phyloP scores from a whole-genome alignment of 1,140 invertebrate genomes.

The Drosophila equinoxialis region DNA sequence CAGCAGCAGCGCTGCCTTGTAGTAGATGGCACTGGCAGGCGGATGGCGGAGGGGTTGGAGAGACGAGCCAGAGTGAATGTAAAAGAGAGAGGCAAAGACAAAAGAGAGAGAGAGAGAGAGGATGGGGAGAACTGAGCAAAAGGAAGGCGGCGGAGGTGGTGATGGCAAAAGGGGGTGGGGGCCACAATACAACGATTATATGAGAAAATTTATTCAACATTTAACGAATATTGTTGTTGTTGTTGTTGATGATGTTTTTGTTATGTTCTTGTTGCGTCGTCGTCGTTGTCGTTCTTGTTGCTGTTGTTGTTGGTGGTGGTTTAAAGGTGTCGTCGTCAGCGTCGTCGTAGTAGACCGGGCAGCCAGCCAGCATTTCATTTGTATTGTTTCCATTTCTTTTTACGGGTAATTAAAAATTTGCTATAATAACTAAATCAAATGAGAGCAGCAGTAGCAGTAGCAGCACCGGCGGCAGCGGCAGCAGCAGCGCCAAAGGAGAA shows the following conservation, averaged over 20 bases:
- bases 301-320: slow-evolving; percentile 42
- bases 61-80: slow-evolving; percentile 39
- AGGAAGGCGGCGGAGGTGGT: not conserved
- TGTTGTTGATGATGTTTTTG: slow-evolving; percentile 32
- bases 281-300: slow-evolving; percentile 33
- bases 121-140: slow-evolving; percentile 35
- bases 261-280: slow-evolving; percentile 60
- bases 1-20: slow-evolving; percentile 43
- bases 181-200: slow-evolving; percentile 55
- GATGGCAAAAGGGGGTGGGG: not conserved
- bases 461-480: not conserved
- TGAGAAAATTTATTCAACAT: slow-evolving; percentile 79
- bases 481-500: slow-evolving; percentile 11
- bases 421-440: slow-evolving; percentile 76
- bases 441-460: slow-evolving; percentile 27
- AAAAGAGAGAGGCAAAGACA: no score
- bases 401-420: slow-evolving; percentile 74
- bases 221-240: slow-evolving; percentile 65
- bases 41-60: slow-evolving; percentile 23
- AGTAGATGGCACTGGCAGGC: slow-evolving; percentile 26
- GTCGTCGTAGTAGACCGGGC: slow-evolving; percentile 47
- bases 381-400: slow-evolving; percentile 70
- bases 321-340: slow-evolving; percentile 68
- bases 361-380: slow-evolving; percentile 47
- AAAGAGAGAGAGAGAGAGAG: slow-evolving; percentile 20